Percentiles rank a stretch among this genome's conserved stretches.
These are phyloP conservation scores for Rhombomys opimus DNA, from an alignment of 2,113 vertebrate species.

Conservation along the genomic window DNA sequence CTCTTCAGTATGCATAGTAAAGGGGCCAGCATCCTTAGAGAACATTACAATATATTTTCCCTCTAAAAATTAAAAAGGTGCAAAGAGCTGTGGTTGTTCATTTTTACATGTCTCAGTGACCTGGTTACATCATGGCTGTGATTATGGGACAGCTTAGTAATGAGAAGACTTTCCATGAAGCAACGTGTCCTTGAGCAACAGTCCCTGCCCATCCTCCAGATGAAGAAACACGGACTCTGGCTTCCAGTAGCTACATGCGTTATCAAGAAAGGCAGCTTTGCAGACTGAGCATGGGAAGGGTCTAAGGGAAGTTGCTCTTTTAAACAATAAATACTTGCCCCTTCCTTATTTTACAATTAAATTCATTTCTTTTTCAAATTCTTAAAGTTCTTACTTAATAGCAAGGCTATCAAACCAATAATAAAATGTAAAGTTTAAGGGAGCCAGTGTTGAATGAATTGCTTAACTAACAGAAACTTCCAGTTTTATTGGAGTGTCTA, in stretches of 20 bases:
- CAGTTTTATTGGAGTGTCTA: not conserved
- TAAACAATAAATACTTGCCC: not conserved
- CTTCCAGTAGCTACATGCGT: not conserved
- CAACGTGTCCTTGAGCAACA: fast-evolving
- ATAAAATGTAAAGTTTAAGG: not conserved
- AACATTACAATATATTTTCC: not conserved
- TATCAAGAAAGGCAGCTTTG: not conserved
- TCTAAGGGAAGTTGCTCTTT: not conserved
- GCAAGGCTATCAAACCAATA: not conserved
- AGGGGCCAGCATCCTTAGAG: not conserved
- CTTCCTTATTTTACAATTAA: not conserved
- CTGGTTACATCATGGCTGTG: not conserved
- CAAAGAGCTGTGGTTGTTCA: not conserved
- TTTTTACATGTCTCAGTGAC: not conserved
- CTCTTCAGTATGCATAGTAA: not conserved
- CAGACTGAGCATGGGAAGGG: fast-evolving
- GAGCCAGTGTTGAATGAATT: not conserved
- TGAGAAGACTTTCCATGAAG: not conserved
- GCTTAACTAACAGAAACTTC: not conserved
- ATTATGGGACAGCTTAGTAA: not conserved
- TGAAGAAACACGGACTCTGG: not conserved
- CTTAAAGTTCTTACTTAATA: not conserved
- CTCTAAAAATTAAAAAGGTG: not conserved
- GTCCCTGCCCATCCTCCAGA: not conserved
- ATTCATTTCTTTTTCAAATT: not conserved